phyloP scores from a whole-genome alignment of 2,888 invertebrate genomes.

The Aphodius granarius region DNA sequence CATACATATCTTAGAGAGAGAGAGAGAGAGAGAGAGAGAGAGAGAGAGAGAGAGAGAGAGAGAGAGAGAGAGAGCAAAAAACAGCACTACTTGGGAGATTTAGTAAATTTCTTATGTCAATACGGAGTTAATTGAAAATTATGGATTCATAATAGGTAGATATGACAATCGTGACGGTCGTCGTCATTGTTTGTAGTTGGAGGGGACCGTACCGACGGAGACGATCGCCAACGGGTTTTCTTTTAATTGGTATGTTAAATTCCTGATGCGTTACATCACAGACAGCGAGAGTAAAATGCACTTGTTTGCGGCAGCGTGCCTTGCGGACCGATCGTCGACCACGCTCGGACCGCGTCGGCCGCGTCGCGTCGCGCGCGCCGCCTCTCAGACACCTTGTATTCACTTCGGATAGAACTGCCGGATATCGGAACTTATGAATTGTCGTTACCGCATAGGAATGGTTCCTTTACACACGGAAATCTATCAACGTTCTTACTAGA shows the following conservation, averaged over 20 bases:
- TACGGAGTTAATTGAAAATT: not conserved
- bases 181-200: not conserved
- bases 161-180: not conserved
- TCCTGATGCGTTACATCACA: constrained; percentile 27
- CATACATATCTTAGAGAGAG: too few species aligned
- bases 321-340: not conserved
- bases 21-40: too few species aligned
- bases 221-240: constrained; percentile 12
- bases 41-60: too few species aligned
- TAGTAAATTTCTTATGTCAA: not conserved
- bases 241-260: constrained; percentile 26
- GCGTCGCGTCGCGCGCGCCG: not conserved
- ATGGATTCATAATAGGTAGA: not conserved
- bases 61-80: too few species aligned
- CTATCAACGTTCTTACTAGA: too few species aligned
- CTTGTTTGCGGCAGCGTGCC: constrained; percentile 24
- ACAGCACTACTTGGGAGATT: not conserved
- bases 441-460: too few species aligned
- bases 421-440: too few species aligned
- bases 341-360: not conserved
- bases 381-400: too few species aligned
- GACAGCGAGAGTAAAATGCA: constrained; percentile 25
- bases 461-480: too few species aligned
- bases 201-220: not conserved
- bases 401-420: too few species aligned